These are phyloP conservation scores for Bovichtus variegatus DNA, from an alignment of 2,797 vertebrate species.

Conservation along the genomic window DNA sequence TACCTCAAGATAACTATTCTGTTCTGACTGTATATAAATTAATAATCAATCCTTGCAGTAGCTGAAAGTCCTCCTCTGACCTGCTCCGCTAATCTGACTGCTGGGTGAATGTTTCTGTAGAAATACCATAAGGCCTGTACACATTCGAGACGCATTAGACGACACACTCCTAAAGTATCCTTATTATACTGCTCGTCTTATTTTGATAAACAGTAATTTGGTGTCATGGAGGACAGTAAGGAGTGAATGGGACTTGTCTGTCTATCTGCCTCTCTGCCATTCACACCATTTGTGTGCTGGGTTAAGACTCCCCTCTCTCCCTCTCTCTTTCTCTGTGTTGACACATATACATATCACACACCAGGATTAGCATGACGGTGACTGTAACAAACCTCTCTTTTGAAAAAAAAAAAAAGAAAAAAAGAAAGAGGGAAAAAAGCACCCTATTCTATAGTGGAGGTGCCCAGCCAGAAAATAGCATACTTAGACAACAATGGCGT, in stretches of 20 bases:
- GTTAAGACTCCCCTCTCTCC: conserved; percentile 73
- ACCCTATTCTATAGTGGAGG: conserved; percentile 80
- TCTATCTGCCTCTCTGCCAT: conserved; percentile 73
- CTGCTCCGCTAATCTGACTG: conserved; percentile 56
- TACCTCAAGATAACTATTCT: not conserved
- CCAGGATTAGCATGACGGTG: conserved; percentile 82
- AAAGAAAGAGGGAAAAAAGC: conserved; percentile 36
- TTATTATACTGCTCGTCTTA: conserved; percentile 69
- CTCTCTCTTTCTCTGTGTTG: conserved; percentile 77
- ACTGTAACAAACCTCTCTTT: conserved; percentile 83
- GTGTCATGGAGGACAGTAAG: conserved; percentile 76
- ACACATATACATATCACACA: conserved; percentile 86
- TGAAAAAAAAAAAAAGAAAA: conserved; percentile 42
- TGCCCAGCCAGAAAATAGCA: conserved; percentile 86
- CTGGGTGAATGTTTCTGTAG: conserved; percentile 31
- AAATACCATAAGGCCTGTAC: conserved; percentile 46
- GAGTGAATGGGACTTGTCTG: conserved; percentile 75
- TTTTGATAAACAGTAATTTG: conserved; percentile 83
- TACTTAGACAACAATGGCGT: conserved; percentile 85
- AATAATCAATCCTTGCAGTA: conserved; percentile 25
- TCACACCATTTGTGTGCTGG: conserved; percentile 66
- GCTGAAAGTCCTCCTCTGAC: conserved; percentile 47
- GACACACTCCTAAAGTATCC: conserved; percentile 60
- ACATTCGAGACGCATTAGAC: conserved; percentile 49
- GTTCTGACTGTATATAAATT: conserved; percentile 17